Base-by-base conservation (phyloP, 1,140 invertebrate species). In the Formica exsecta region DNA sequence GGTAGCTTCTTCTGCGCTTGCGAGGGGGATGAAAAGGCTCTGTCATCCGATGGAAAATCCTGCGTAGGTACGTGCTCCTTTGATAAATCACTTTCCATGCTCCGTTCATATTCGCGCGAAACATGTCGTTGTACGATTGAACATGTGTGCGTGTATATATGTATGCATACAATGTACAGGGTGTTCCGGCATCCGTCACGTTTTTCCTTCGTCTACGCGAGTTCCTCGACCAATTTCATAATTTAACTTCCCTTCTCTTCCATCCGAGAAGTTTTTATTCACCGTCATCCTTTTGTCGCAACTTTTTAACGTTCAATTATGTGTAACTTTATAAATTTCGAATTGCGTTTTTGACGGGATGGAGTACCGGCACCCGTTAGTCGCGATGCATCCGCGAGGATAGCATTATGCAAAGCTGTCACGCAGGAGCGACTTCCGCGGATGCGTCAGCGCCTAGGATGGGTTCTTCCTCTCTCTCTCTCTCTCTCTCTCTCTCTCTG, bases 1-100 rank as follows among this genome's bases (percentile, higher is more conserved):
- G 97, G 97, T 48, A 96, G 96, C 85, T 97, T 95, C 90, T 95
- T 95, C 81, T 96, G 96, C 86, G 93, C 95, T 32, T 96, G 96
- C 92, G 94, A 95, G n/a, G 93, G 95, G 19, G 95, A 95, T 75
- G 94, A 95, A 75, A 92, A 92, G 89, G 88, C 91, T 7, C 84
- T 95, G 74, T 92, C 94, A 41, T 51, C 92, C 6, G 94, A 95
- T 74, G 93, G 92, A 71, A 95, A 92, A 86, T 93, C 92, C 44
- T 95, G 95, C 85, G 88, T 93, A 66, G 94, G 95, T 95, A 89
- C 92, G 92, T 89, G 29, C 25, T 85, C 22, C 57, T 75, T 51
- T 76, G 70, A 83, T 70, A 57, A 76, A 54, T 76, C 61, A 74
- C 71, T 44, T 59, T 51, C 59, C 81, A 19, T 13, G n/a, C 54